These are phyloP conservation scores for Hemicrepidius hirtus DNA, from an alignment of 2,888 invertebrate genomes.

Conservation along the genomic window DNA sequence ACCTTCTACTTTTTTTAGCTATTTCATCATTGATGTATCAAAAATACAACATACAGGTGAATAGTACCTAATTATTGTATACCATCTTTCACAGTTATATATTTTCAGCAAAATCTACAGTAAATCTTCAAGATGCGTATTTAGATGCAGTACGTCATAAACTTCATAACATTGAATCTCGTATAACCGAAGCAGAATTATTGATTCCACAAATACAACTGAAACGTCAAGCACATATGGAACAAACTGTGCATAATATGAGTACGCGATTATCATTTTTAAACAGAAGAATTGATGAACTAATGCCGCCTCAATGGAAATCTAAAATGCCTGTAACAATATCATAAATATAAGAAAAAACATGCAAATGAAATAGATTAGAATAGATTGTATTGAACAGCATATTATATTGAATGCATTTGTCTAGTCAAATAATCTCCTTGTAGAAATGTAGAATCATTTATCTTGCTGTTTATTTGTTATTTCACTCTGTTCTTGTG, in stretches of 20 bases:
- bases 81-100: constrained; percentile 2
- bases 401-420: no score
- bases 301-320: constrained; percentile 72
- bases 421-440: no score
- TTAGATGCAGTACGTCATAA: constrained; percentile 72
- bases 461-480: no score
- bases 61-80: constrained; percentile 54
- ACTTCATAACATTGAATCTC: constrained; percentile 70
- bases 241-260: constrained; percentile 71
- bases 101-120: constrained; percentile 54
- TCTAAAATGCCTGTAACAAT: constrained; percentile 66
- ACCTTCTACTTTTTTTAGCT: constrained; percentile 61
- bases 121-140: constrained; percentile 71
- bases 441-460: no score
- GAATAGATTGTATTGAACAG: no score
- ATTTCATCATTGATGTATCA: constrained; percentile 71
- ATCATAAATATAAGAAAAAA: constrained; percentile 54
- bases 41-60: constrained; percentile 72
- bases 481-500: no score
- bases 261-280: constrained; percentile 71
- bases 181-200: constrained; percentile 70
- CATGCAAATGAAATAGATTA: no score
- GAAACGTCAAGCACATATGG: constrained; percentile 70
- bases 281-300: constrained; percentile 72
- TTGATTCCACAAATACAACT: constrained; percentile 71